Percentiles rank a stretch among this genome's conserved stretches.
These are phyloP conservation scores for Lepisosteus oculatus DNA, from an alignment of 2,113 vertebrate species.

Conservation along the genomic window DNA sequence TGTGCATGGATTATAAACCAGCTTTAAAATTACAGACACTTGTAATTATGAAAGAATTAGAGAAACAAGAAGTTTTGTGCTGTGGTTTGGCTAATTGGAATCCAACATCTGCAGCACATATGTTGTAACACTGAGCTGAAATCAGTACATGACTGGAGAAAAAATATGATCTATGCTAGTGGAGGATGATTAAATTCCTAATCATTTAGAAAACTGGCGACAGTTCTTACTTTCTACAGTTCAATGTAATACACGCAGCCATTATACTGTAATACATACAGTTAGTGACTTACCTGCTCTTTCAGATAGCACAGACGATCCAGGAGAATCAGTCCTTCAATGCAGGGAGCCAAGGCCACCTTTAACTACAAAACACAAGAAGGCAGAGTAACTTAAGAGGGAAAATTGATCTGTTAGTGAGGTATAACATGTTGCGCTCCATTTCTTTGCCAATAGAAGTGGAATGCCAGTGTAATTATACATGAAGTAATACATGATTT, in stretches of 20 bases:
- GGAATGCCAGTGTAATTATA: too few species aligned
- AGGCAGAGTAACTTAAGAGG: neutral
- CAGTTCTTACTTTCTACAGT: neutral
- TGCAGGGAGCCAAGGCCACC: constrained; percentile 88
- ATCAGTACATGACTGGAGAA: neutral
- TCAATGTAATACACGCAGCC: neutral
- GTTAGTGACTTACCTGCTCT: constrained; percentile 82
- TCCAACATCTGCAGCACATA: constrained; percentile 34
- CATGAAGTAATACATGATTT: too few species aligned
- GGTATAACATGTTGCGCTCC: too few species aligned
- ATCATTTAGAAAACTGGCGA: neutral
- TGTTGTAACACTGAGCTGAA: constrained; percentile 17
- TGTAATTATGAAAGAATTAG: constrained; percentile 33
- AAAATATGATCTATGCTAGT: neutral
- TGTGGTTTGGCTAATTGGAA: constrained; percentile 23
- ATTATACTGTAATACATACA: neutral
- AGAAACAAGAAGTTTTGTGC: constrained; percentile 32
- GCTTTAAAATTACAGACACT: constrained; percentile 21
- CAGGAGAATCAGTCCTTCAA: constrained; percentile 90
- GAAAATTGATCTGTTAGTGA: too few species aligned
- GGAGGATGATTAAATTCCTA: neutral
- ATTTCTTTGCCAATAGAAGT: too few species aligned
- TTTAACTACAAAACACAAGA: constrained; percentile 74
- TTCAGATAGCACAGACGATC: constrained; percentile 94
- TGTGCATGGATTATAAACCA: neutral